Evolutionary conservation across 2,113 vertebrate species (phyloP), one percentile per base, ranked within the genome.

Genomic region (Podarcis cretensis): DNA sequence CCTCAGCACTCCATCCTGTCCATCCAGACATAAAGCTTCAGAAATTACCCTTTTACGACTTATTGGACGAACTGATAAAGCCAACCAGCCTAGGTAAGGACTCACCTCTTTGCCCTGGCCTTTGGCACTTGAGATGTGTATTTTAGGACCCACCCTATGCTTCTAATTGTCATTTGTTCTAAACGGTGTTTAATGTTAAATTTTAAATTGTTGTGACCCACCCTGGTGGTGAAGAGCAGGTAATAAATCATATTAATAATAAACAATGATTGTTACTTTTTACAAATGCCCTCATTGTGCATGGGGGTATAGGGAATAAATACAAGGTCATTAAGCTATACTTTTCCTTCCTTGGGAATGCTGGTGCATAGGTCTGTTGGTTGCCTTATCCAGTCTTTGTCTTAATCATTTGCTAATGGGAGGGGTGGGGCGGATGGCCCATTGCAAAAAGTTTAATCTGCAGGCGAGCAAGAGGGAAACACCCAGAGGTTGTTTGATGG

Each of bases 1-100:
- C 98, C 76, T 97, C 98, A 84, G 96, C 97, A 40, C 98, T 99
- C 94, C 98, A 99, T 93, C 99, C 99, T 65, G 98, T 99, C 89
- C 99, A 99, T 88, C 99, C 99, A 1, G 99, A 99, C 92, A 99
- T 99, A 93, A 99, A 99, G 91, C 98, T 99, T 85, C 98, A 99
- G 96, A 98, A 98, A 96, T 96, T 99, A 75, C 98, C 99, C 78
- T 99, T 99, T 95, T 99, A 99, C 35, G 99, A 99, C 96, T 94
- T 99, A 97, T 94, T 99, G 97, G 99, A 99, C 32, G 99, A 99
- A 95, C 98, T 99, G 94, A 99, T 99, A 96, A 99, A 99, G 91
- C 99, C 99, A 0, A 99, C 99, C 93, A 99, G 99, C 97, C 97
- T 99, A 96, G 98, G 99, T 99, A 96, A 98, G 98, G 90, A 54